Percentiles rank a stretch among this genome's conserved stretches.
Evolutionary conservation across 1,140 invertebrate genomes (phyloP).

Genomic region (Polyergus mexicanus): DNA sequence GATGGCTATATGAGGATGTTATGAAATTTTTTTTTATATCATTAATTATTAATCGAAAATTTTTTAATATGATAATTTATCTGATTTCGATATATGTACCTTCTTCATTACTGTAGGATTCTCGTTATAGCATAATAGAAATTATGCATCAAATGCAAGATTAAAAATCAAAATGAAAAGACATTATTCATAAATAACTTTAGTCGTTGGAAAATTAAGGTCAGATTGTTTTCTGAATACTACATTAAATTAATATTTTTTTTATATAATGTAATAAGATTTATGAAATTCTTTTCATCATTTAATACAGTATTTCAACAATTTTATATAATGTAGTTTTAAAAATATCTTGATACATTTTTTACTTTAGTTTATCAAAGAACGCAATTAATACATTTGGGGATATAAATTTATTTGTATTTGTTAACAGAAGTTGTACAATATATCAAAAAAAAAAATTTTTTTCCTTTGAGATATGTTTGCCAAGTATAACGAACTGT

Average conservation of each 20-base stretch:
- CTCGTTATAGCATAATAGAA: slow-evolving; percentile 11
- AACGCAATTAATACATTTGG: background rate
- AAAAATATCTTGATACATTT: background rate
- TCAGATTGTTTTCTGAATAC: slow-evolving; percentile 15
- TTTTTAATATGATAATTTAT: slow-evolving; percentile 39
- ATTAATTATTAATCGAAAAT: slow-evolving; percentile 28
- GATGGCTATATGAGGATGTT: slow-evolving; percentile 52
- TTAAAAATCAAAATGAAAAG: slow-evolving; percentile 26
- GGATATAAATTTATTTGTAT: background rate
- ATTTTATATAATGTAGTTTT: background rate
- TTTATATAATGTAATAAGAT: background rate
- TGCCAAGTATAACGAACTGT: slow-evolving; percentile 13
- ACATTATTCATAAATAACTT: slow-evolving; percentile 2
- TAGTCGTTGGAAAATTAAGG: slow-evolving; percentile 7
- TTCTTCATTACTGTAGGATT: background rate
- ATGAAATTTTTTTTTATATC: slow-evolving; percentile 36
- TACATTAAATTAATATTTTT: background rate
- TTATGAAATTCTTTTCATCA: slow-evolving; percentile 7
- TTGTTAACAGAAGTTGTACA: slow-evolving; percentile 19
- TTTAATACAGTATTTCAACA: background rate
- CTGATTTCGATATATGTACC: slow-evolving; percentile 14
- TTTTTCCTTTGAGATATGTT: slow-evolving; percentile 7
- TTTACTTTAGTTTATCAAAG: slow-evolving; percentile 5
- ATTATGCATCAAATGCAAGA: slow-evolving; percentile 37
- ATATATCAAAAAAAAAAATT: background rate